phyloP scores from a whole-genome alignment of 2,113 vertebrate genomes.

The Neomonachus schauinslandi region DNA sequence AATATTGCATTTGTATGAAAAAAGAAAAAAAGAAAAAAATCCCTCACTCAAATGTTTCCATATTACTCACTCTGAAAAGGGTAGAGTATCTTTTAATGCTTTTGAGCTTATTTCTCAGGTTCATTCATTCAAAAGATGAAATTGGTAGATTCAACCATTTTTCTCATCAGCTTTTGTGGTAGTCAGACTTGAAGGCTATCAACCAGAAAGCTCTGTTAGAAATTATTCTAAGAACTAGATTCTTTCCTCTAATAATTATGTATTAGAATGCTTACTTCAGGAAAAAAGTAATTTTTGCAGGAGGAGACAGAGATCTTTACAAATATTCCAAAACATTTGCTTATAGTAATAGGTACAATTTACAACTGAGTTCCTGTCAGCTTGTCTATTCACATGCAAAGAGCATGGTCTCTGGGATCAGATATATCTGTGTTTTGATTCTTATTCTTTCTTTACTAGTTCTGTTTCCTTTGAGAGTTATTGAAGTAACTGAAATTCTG shows the following conservation, averaged over 20 bases:
- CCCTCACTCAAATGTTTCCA: neutral
- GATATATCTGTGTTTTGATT: neutral
- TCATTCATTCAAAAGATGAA: neutral
- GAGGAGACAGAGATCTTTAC: neutral
- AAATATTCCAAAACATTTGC: neutral
- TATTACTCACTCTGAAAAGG: neutral
- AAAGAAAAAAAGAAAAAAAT: neutral
- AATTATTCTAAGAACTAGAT: neutral
- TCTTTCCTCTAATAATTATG: neutral
- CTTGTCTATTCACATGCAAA: neutral
- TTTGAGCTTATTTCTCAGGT: neutral
- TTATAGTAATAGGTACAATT: neutral
- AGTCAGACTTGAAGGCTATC: neutral
- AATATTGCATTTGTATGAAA: neutral
- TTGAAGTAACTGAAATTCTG: neutral
- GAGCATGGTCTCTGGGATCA: neutral
- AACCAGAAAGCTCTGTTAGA: neutral
- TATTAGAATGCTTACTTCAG: neutral
- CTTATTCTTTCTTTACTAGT: neutral
- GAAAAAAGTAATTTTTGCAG: constrained; percentile 1
- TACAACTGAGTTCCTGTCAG: neutral
- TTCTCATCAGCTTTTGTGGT: neutral
- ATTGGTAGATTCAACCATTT: neutral
- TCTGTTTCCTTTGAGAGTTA: neutral
- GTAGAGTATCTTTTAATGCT: neutral